A percentile compares a stretch with the other conserved stretches of the same genome.
These are phyloP conservation scores for Pegoplata infirma DNA, from an alignment of 2,888 invertebrate genomes.

Conservation along the genomic window DNA sequence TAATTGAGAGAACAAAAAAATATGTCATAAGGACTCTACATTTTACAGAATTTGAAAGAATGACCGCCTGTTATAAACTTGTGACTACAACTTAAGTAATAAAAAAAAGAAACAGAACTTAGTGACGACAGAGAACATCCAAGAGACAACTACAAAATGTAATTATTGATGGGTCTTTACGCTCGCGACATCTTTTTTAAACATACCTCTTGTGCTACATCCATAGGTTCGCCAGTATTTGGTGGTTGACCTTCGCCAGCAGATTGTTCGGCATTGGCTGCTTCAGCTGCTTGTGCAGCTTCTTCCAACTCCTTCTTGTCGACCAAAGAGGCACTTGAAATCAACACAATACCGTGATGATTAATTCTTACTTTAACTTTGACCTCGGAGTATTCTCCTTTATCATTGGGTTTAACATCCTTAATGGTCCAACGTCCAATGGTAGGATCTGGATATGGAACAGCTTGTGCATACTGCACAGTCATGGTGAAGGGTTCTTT, in stretches of 20 bases:
- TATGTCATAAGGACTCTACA: slow-evolving; percentile 18
- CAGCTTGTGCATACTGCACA: slow-evolving; percentile 87
- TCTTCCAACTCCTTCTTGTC: slow-evolving; percentile 83
- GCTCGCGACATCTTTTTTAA: not conserved
- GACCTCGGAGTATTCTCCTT: slow-evolving; percentile 95
- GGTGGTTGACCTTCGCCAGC: slow-evolving; percentile 65
- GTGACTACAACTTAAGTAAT: slow-evolving; percentile 37
- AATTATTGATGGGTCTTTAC: not conserved
- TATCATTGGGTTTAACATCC: slow-evolving; percentile 90
- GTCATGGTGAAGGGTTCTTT: slow-evolving; percentile 92
- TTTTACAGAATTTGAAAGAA: slow-evolving; percentile 8
- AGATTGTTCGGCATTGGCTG: slow-evolving; percentile 68
- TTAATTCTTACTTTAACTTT: slow-evolving; percentile 97
- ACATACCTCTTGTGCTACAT: slow-evolving; percentile 79
- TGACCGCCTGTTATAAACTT: slow-evolving; percentile 20
- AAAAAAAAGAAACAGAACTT: slow-evolving; percentile 23
- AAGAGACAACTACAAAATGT: slow-evolving; percentile 38
- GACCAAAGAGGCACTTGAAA: slow-evolving; percentile 90
- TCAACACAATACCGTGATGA: slow-evolving; percentile 93
- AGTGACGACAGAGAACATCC: slow-evolving; percentile 54
- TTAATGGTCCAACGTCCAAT: slow-evolving; percentile 91
- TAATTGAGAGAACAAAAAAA: slow-evolving; percentile 14
- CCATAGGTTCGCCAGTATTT: slow-evolving; percentile 77
- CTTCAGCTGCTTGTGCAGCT: slow-evolving; percentile 66
- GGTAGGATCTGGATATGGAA: slow-evolving; percentile 87